A percentile compares a stretch with the other conserved stretches of the same genome.
These are phyloP conservation scores for Oscheius sp. DNA, from an alignment of 1,140 invertebrate genomes.

Conservation along the genomic window DNA sequence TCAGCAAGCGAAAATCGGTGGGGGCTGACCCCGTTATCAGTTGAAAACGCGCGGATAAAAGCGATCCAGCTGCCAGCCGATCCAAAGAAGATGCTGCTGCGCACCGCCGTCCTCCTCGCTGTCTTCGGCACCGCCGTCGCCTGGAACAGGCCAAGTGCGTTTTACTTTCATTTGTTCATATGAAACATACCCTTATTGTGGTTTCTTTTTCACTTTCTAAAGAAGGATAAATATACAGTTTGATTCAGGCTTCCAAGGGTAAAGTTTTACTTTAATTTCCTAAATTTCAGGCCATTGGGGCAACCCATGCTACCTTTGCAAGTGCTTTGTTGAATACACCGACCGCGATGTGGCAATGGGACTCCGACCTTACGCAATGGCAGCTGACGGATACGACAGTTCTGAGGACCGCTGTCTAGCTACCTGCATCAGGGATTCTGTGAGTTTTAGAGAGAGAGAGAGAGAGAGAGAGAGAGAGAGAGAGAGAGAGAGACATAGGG, in stretches of 20 bases:
- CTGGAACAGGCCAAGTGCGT: conserved; percentile 30
- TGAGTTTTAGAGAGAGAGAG: too few species aligned
- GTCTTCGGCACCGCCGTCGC: neutral
- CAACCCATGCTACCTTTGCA: conserved; percentile 49
- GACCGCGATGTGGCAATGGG: conserved; percentile 49
- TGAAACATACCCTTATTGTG: neutral
- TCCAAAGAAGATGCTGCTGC: neutral
- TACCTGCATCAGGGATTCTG: conserved; percentile 47
- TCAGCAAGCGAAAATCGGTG: neutral
- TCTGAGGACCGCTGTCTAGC: conserved; percentile 53
- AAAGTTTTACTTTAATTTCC: neutral
- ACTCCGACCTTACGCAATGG: conserved; percentile 50
- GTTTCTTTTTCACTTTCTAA: neutral
- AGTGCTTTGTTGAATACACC: conserved; percentile 55
- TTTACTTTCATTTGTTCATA: neutral
- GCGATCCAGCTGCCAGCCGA: neutral
- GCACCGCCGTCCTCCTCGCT: neutral
- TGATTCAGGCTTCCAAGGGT: neutral
- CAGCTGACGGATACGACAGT: conserved; percentile 48
- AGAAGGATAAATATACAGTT: neutral
- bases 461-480: too few species aligned
- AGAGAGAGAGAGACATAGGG: too few species aligned
- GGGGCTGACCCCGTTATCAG: neutral
- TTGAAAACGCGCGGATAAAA: neutral
- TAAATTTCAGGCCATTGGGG: conserved; percentile 53